Conservation (phyloP, 2,797 vertebrate genomes). For the Jordanella pulchra region DNA sequence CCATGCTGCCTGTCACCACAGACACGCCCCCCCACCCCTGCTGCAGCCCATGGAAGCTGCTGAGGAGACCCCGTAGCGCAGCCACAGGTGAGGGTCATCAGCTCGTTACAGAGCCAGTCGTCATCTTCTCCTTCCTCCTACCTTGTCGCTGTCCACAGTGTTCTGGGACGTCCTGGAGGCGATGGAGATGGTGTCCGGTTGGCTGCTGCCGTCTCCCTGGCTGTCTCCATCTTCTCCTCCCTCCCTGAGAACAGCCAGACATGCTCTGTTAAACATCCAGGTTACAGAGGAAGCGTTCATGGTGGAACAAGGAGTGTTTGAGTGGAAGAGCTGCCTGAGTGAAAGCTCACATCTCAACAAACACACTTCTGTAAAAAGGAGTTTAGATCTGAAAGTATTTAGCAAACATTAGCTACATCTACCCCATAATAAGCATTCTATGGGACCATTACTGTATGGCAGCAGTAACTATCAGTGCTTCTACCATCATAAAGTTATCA, state of each 20-base stretch:
- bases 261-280: background rate
- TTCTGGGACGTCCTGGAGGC: slow-evolving; percentile 98
- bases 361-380: background rate
- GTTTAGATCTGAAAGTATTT: background rate
- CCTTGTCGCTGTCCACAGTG: slow-evolving; percentile 98
- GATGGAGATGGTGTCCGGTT: slow-evolving; percentile 96
- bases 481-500: too few relatives aligned
- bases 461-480: too few relatives aligned
- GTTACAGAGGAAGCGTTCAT: background rate
- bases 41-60: slow-evolving; percentile 39
- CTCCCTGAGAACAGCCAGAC: slow-evolving; percentile 77
- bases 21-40: slow-evolving; percentile 62
- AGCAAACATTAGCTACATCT: too few relatives aligned
- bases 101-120: slow-evolving; percentile 32
- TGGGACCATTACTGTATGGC: too few relatives aligned
- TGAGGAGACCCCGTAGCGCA: slow-evolving; percentile 72
- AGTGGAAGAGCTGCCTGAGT: background rate
- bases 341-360: too few relatives aligned
- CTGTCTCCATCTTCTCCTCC: slow-evolving; percentile 93
- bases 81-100: slow-evolving; percentile 62
- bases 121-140: slow-evolving; percentile 68
- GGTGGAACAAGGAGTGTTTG: too few relatives aligned
- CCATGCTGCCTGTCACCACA: background rate
- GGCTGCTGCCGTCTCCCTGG: slow-evolving; percentile 97
- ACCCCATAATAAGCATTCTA: too few relatives aligned